Conservation (phyloP, 2,797 vertebrate species). For the Erethizon dorsatum region DNA sequence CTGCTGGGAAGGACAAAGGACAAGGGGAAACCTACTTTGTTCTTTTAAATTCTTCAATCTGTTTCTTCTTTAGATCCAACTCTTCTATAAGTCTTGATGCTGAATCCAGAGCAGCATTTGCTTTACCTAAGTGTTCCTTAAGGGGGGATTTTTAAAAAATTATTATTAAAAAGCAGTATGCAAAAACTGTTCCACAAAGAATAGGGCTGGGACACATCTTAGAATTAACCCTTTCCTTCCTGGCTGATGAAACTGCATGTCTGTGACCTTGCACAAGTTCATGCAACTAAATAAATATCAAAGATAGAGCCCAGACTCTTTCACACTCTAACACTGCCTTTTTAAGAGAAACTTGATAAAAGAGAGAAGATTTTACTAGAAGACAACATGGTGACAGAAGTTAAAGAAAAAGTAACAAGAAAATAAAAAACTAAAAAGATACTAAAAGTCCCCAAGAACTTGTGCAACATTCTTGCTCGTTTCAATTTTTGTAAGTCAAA, state of each 20-base stretch:
- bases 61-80: conserved; percentile 97
- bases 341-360: conserved; percentile 35
- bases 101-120: conserved; percentile 95
- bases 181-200: neutral
- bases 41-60: conserved; percentile 95
- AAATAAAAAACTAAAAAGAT: conserved; percentile 4
- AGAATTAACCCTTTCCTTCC: neutral
- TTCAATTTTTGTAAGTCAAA: neutral
- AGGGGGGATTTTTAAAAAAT: neutral
- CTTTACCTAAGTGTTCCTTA: conserved; percentile 94
- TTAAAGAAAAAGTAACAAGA: neutral
- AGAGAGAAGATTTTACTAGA: neutral
- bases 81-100: conserved; percentile 98
- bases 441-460: conserved; percentile 8
- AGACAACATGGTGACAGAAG: neutral
- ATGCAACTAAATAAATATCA: neutral
- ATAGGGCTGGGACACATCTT: neutral
- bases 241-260: neutral
- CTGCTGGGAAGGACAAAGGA: neutral
- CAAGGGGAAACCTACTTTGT: conserved; percentile 91
- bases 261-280: neutral
- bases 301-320: neutral
- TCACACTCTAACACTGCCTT: neutral
- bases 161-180: conserved; percentile 58
- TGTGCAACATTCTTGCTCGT: conserved; percentile 17